Evolutionary conservation across 2,113 vertebrate species (phyloP), one percentile per base, ranked within the genome.

Genomic region (Pseudorhombus dupliciocellatus): DNA sequence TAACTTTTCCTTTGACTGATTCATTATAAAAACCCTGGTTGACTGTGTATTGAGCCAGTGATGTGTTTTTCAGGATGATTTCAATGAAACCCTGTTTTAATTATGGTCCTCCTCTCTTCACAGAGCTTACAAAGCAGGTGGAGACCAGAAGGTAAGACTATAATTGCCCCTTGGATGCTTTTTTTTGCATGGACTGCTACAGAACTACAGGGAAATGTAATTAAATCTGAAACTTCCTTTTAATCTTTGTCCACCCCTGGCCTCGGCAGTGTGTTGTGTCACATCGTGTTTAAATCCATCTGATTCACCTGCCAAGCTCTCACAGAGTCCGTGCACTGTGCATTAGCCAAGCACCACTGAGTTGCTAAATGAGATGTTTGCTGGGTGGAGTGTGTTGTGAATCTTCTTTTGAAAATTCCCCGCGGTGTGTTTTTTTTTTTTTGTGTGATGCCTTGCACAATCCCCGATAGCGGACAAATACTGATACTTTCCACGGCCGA

Each of bases 111-210:
- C 56, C 48, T 61, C 57, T 78, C 8, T 81, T 63, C 78, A 83
- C 83, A 93, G 93, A 91, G 85, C 89, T 68, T 87, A 87, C 83
- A 86, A 90, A 79, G 73, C 72, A 0, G 88, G 31, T 1, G 87
- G 75, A 66, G 91, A 93, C 31, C 88, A 90, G 74, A 94, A 94
- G 93, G 93, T 94, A 93, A 90, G 89, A 37, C 25, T 48, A 0
- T 2, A 30, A 75, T 65, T 69, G 46, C 66, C 66, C 64, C 78
- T 48, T 59, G 28, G 24, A 79, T 77, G 77, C 70, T 51, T 70
- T 46, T 64, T 73, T 46, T 64, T 73, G 68, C 83, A 67, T 72
- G 75, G 48, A 75, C 40, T 64, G 54, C 57, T 64, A 8, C 70
- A 52, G 61, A 66, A 70, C 68, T 66, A 22, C 58, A 28, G 42